These are phyloP conservation scores for Pristionchus fissidentatus DNA, from an alignment of 2,888 invertebrate species.

Conservation along the genomic window DNA sequence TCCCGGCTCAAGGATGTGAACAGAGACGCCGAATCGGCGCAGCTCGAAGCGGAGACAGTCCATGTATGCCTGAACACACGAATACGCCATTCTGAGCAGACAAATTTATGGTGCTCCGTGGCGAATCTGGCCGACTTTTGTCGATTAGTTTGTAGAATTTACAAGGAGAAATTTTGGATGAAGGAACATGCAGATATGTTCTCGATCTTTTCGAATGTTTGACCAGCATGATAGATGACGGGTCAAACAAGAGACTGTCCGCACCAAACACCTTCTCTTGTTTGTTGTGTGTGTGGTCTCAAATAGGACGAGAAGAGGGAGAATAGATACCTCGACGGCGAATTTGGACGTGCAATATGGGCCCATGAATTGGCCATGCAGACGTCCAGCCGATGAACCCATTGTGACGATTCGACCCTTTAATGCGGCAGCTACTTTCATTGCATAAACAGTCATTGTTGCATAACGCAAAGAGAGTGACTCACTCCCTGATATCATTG, in stretches of 20 bases:
- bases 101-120: neutral
- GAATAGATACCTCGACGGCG: constrained; percentile 64
- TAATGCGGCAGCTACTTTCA: neutral
- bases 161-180: too few species aligned
- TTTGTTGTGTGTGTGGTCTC: neutral
- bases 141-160: neutral
- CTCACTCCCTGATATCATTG: too few species aligned
- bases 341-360: constrained; percentile 71
- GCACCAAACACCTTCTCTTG: neutral
- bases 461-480: too few species aligned
- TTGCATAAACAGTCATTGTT: neutral
- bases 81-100: too few species aligned
- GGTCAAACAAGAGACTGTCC: neutral
- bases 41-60: constrained; percentile 67
- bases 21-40: constrained; percentile 62
- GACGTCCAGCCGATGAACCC: constrained; percentile 76
- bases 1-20: constrained; percentile 72
- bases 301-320: constrained; percentile 21
- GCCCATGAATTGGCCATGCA: constrained; percentile 73
- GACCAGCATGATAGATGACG: neutral
- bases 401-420: constrained; percentile 77
- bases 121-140: neutral
- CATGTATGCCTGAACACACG: constrained; percentile 64
- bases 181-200: neutral
- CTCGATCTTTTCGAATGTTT: neutral